Conservation (phyloP, 1,140 invertebrate genomes). For the Probaryconus sp. region DNA sequence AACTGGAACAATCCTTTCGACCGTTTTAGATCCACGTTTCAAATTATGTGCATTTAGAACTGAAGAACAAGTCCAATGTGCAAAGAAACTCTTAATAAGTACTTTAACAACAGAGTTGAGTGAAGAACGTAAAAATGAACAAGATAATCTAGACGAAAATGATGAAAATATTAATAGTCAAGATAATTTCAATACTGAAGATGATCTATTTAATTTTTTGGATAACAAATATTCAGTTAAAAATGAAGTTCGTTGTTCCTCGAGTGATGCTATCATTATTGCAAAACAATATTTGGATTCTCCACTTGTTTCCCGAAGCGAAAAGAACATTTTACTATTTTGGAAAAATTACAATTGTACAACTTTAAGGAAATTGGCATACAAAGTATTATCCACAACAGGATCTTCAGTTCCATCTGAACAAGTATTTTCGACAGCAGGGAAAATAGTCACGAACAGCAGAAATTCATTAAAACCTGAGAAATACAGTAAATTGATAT, state of each 20-base stretch:
- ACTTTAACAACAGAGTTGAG: no score
- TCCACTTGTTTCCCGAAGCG: neutral
- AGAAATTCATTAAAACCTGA: neutral
- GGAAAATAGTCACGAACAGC: slow-evolving; percentile 6
- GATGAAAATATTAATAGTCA: no score
- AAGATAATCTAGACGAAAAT: no score
- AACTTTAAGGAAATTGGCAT: slow-evolving; percentile 2
- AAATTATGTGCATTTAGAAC: slow-evolving; percentile 11
- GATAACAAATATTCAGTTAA: no score
- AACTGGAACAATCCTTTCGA: slow-evolving; percentile 6
- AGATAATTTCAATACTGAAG: no score
- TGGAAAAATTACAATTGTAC: slow-evolving; percentile 1
- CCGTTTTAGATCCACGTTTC: slow-evolving; percentile 16
- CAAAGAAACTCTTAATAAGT: neutral
- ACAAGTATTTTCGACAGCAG: slow-evolving; percentile 11
- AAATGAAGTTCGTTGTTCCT: no score
- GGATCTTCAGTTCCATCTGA: slow-evolving; percentile 17
- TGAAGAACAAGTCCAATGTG: slow-evolving; percentile 4
- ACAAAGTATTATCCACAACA: slow-evolving; percentile 4
- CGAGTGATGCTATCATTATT: neutral
- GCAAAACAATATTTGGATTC: neutral
- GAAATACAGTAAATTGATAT: slow-evolving; percentile 11
- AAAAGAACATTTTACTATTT: slow-evolving; percentile 5
- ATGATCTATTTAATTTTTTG: no score
- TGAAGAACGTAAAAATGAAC: no score